These are phyloP conservation scores for Silurus glanis DNA, from an alignment of 2,113 vertebrate genomes.

Conservation along the genomic window DNA sequence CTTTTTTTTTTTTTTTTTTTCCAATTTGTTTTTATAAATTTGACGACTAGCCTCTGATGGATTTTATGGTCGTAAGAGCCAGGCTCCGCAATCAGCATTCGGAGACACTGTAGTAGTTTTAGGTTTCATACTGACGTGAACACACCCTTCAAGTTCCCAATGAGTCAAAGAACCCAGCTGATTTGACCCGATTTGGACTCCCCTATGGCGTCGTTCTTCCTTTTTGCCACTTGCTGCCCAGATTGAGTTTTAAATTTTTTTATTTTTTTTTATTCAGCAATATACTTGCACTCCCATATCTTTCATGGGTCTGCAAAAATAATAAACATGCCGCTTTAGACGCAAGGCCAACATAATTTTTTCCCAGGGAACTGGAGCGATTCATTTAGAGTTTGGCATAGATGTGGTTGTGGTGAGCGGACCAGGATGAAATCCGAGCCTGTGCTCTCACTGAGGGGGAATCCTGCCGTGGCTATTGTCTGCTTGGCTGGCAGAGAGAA, in stretches of 20 bases:
- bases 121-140: neutral
- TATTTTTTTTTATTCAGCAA: constrained; percentile 7
- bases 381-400: constrained; percentile 35
- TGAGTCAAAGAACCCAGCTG: too few relatives aligned
- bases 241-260: neutral
- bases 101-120: neutral
- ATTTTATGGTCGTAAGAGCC: neutral
- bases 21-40: neutral
- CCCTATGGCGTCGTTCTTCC: constrained; percentile 45
- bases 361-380: constrained; percentile 12
- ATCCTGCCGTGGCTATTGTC: constrained; percentile 48
- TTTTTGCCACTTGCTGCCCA: neutral
- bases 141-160: neutral
- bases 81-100: neutral
- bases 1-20: neutral
- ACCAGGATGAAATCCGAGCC: constrained; percentile 39
- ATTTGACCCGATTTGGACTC: neutral
- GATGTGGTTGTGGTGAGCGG: constrained; percentile 27
- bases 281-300: constrained; percentile 3
- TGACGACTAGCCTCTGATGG: neutral
- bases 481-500: constrained; percentile 47
- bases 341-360: constrained; percentile 15
- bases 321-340: neutral
- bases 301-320: constrained; percentile 21
- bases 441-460: constrained; percentile 35